Evolutionary conservation across 2,113 vertebrate species (phyloP).

Genomic region (Osmerus eperlanus): DNA sequence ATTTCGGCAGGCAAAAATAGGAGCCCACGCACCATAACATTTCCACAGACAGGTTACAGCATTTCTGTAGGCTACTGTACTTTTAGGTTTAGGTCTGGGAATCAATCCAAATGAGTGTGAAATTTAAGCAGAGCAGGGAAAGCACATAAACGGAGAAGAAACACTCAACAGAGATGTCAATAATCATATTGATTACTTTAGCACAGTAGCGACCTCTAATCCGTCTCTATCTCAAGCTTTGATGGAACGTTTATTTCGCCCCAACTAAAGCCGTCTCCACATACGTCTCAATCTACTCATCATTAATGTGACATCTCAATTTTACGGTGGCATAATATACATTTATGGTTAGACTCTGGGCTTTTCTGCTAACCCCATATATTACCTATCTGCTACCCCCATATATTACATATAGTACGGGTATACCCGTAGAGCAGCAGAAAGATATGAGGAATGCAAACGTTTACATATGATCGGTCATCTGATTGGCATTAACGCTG

Average conservation of each 20-base stretch:
- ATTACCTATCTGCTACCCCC: no score
- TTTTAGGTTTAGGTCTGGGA: background rate
- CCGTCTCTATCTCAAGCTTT: conserved; percentile 14
- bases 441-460: background rate
- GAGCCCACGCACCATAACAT: background rate
- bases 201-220: conserved; percentile 2
- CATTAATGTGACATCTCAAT: conserved; percentile 11
- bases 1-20: background rate
- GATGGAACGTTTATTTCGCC: conserved; percentile 4
- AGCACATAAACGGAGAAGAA: background rate
- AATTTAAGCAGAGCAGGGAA: background rate
- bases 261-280: conserved; percentile 4
- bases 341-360: conserved; percentile 2
- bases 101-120: conserved; percentile 9
- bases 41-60: background rate
- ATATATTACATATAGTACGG: no score
- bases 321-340: conserved; percentile 1
- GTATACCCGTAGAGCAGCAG: background rate
- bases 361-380: background rate
- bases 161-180: background rate
- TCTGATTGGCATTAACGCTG: no score
- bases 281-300: conserved; percentile 5
- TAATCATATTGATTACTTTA: conserved; percentile 15
- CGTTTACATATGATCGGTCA: no score
- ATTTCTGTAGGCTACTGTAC: background rate